phyloP scores from a whole-genome alignment of 2,888 invertebrate species.

The Tachina grossa region DNA sequence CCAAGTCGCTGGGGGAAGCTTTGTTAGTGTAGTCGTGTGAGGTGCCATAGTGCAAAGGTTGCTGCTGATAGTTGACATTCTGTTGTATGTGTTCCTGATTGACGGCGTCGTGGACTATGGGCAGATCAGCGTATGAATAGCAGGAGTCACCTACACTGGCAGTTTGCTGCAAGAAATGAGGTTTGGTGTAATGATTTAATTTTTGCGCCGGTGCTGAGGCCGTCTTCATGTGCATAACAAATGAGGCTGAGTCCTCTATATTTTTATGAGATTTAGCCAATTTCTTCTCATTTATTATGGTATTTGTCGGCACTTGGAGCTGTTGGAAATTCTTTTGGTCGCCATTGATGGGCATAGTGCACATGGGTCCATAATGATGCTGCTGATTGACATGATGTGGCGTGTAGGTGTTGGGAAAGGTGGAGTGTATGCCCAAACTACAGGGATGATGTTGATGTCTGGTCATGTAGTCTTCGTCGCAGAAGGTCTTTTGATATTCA shows the following conservation, averaged over 20 bases:
- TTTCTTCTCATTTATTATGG: constrained; percentile 79
- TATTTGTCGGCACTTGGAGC: constrained; percentile 81
- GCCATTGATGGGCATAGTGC: constrained; percentile 93
- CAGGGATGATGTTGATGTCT: constrained; percentile 83
- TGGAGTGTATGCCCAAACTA: constrained; percentile 81
- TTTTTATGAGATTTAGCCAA: constrained; percentile 64
- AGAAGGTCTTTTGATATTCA: constrained; percentile 94
- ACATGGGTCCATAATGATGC: constrained; percentile 83
- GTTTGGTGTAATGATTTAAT: constrained; percentile 79
- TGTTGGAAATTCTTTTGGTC: constrained; percentile 81
- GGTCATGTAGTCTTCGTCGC: constrained; percentile 91
- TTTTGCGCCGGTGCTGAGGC: constrained; percentile 72
- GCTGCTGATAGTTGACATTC: constrained; percentile 76
- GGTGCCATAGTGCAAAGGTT: constrained; percentile 72
- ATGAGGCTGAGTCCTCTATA: constrained; percentile 78
- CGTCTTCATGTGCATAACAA: constrained; percentile 81
- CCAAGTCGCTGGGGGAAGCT: constrained; percentile 76
- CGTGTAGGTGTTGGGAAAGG: constrained; percentile 81
- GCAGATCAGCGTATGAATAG: constrained; percentile 80
- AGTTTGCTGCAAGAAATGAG: constrained; percentile 78
- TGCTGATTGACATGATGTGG: constrained; percentile 79
- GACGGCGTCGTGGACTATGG: constrained; percentile 75
- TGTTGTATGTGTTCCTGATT: constrained; percentile 77
- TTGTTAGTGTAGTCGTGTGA: constrained; percentile 70
- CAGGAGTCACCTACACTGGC: constrained; percentile 78